phyloP scores from a whole-genome alignment of 2,113 vertebrate species.

The Hylia prasina region DNA sequence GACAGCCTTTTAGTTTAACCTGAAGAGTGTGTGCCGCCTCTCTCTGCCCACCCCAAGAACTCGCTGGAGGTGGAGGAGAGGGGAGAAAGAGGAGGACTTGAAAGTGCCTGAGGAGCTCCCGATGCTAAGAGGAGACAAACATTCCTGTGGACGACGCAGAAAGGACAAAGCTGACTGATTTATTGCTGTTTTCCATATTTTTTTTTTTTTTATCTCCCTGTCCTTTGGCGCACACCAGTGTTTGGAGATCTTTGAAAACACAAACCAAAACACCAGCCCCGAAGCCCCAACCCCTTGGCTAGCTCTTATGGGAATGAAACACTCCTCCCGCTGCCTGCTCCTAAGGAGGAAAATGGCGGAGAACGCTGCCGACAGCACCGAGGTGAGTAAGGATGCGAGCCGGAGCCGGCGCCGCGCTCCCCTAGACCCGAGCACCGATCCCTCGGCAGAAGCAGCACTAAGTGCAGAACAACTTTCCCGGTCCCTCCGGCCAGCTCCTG shows the following conservation, averaged over 20 bases:
- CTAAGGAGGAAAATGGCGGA: conserved; percentile 98
- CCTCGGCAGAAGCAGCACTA: background rate
- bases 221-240: background rate
- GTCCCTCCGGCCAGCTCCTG: background rate
- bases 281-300: conserved; percentile 71
- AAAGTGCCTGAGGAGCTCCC: conserved; percentile 53
- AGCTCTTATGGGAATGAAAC: conserved; percentile 97
- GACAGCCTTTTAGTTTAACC: conserved; percentile 17
- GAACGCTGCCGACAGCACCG: conserved; percentile 81
- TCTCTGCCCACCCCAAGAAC: conserved; percentile 15
- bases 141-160: conserved; percentile 53
- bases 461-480: conserved; percentile 43
- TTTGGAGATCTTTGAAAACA: conserved; percentile 10
- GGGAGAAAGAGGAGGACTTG: conserved; percentile 50
- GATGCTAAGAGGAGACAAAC: conserved; percentile 51
- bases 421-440: background rate
- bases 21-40: conserved; percentile 31
- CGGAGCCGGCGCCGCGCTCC: background rate
- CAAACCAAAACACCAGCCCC: background rate
- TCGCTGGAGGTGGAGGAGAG: conserved; percentile 50
- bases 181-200: background rate
- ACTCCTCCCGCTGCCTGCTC: conserved; percentile 98
- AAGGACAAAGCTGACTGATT: conserved; percentile 30
- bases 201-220: background rate
- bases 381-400: conserved; percentile 87